Percentiles rank a stretch among this genome's conserved stretches.
phyloP scores from a whole-genome alignment of 92 coral and sea anemone species.

The Galaxea fascicularis region DNA sequence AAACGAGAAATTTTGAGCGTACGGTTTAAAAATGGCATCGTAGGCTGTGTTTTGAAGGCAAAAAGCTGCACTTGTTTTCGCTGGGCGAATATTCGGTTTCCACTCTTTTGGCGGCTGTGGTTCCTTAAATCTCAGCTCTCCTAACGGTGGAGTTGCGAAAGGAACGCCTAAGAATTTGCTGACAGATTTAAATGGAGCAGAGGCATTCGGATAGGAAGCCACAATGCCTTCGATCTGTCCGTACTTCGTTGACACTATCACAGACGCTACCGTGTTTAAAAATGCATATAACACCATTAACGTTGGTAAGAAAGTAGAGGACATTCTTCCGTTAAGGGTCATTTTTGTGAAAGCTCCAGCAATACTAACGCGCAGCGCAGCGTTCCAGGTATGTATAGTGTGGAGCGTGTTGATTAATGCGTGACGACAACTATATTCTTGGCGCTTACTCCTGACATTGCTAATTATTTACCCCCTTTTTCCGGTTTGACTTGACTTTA shows the following conservation, averaged over 20 bases:
- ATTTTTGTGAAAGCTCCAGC: too few relatives aligned
- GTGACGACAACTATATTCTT: too few relatives aligned
- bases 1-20: conserved; percentile 45
- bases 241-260: conserved; percentile 55
- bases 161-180: conserved; percentile 77
- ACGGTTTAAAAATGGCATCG: not conserved
- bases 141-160: conserved; percentile 73
- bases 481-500: too few relatives aligned
- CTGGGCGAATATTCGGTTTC: not conserved
- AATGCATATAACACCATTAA: not conserved
- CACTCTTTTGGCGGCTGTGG: conserved; percentile 52
- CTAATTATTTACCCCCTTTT: too few relatives aligned
- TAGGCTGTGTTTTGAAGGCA: not conserved
- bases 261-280: not conserved
- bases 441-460: too few relatives aligned
- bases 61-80: not conserved
- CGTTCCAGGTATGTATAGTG: too few relatives aligned
- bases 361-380: too few relatives aligned
- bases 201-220: conserved; percentile 29
- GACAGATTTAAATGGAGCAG: conserved; percentile 47
- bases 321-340: not conserved
- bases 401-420: too few relatives aligned
- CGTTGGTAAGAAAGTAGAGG: not conserved
- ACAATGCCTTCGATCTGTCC: conserved; percentile 59
- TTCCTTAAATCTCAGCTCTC: conserved; percentile 65